Conservation (phyloP, 2,113 vertebrate genomes). For the Dryoscopus gambensis region DNA sequence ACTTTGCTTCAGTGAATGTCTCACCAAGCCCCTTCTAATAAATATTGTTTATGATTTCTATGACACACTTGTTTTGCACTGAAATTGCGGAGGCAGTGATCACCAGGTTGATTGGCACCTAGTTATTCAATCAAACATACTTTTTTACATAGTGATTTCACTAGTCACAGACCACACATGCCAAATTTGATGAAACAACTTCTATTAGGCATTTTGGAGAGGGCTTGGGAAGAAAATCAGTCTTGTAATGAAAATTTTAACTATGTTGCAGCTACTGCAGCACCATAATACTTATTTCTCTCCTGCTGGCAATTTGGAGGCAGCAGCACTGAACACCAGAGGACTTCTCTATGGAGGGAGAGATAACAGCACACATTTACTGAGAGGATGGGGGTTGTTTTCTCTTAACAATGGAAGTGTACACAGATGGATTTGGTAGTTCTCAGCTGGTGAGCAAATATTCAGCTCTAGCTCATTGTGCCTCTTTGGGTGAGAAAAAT, state of each 20-base stretch:
- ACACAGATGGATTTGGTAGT: background rate
- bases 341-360: background rate
- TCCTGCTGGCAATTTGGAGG: background rate
- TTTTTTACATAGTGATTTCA: background rate
- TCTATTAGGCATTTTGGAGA: background rate
- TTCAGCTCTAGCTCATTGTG: background rate
- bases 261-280: background rate
- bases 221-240: background rate
- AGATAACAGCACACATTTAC: background rate
- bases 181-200: background rate
- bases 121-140: conserved; percentile 8
- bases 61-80: background rate
- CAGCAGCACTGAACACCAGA: background rate
- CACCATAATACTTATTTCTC: background rate
- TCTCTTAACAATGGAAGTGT: background rate
- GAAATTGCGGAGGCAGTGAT: background rate
- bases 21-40: background rate
- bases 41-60: conserved; percentile 8
- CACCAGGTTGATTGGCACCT: background rate
- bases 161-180: background rate
- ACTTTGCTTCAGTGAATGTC: background rate
- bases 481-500: background rate
- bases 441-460: conserved; percentile 19
- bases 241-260: conserved; percentile 22
- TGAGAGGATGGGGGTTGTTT: background rate